phyloP scores from a whole-genome alignment of 2,113 vertebrate genomes.

The Pygoscelis antarcticus region DNA sequence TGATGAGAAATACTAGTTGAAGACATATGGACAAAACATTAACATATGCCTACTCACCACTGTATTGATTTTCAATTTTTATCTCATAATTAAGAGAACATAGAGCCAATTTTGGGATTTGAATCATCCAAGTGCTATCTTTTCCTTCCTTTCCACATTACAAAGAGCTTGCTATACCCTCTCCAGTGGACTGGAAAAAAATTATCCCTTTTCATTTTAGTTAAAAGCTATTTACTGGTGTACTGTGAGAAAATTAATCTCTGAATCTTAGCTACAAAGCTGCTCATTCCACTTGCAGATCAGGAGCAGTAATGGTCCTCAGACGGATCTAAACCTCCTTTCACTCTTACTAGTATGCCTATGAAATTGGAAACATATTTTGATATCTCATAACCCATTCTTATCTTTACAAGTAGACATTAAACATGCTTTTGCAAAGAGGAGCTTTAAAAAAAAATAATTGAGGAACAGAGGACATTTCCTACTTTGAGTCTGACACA shows the following conservation, averaged over 20 bases:
- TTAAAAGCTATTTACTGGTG: background rate
- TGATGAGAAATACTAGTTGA: background rate
- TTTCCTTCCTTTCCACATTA: background rate
- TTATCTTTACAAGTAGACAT: background rate
- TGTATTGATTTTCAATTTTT: background rate
- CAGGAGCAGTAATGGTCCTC: background rate
- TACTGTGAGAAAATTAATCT: background rate
- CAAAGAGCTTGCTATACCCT: background rate
- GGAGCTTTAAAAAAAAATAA: background rate
- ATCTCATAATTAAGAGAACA: background rate
- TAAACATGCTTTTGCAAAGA: background rate
- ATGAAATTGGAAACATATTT: background rate
- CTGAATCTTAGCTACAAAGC: background rate
- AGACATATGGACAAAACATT: background rate
- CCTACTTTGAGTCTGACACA: background rate
- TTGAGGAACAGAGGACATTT: background rate
- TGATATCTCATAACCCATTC: background rate
- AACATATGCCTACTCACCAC: background rate
- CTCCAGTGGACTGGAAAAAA: background rate
- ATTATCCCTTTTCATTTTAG: background rate
- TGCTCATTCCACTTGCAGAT: background rate
- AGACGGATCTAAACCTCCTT: background rate
- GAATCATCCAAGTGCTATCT: background rate
- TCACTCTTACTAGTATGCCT: background rate
- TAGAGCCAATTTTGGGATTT: background rate